These are phyloP conservation scores for Habrosyne pyritoides DNA, from an alignment of 2,888 invertebrate species.

Conservation along the genomic window DNA sequence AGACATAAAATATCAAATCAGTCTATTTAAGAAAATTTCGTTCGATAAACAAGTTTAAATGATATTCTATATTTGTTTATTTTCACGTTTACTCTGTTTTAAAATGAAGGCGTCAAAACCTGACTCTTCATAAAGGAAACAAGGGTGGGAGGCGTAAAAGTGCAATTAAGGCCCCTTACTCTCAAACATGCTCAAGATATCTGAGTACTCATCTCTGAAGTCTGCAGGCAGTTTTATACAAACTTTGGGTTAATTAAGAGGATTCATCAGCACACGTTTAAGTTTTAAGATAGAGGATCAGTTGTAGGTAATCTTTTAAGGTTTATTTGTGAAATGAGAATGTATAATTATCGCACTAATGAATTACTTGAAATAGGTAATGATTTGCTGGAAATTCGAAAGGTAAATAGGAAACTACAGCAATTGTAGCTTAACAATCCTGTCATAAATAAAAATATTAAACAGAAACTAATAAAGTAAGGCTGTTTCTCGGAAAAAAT, in stretches of 20 bases:
- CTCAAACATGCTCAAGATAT: slow-evolving; percentile 43
- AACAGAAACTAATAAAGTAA: too few relatives aligned
- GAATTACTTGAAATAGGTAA: too few relatives aligned
- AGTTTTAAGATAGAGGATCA: background rate
- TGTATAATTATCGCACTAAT: background rate
- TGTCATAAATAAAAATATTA: too few relatives aligned
- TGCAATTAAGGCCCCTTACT: slow-evolving; percentile 52
- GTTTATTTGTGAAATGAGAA: background rate
- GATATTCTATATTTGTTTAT: background rate
- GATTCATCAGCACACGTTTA: background rate
- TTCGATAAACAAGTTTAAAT: too few relatives aligned
- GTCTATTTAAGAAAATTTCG: too few relatives aligned
- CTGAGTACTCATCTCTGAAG: slow-evolving; percentile 34
- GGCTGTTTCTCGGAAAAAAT: too few relatives aligned
- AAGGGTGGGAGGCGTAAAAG: slow-evolving; percentile 44
- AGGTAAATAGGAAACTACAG: too few relatives aligned
- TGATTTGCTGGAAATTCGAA: too few relatives aligned
- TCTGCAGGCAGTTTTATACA: slow-evolving; percentile 23
- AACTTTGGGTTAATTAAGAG: slow-evolving; percentile 13
- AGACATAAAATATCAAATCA: too few relatives aligned
- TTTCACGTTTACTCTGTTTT: background rate
- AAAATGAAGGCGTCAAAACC: slow-evolving; percentile 26
- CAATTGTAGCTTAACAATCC: too few relatives aligned
- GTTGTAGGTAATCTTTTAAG: too few relatives aligned
- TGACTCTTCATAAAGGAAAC: slow-evolving; percentile 27